Percentiles rank a stretch among this genome's conserved stretches.
phyloP scores from a whole-genome alignment of 2,888 invertebrate genomes.

The Lordiphosa fenestrarum region DNA sequence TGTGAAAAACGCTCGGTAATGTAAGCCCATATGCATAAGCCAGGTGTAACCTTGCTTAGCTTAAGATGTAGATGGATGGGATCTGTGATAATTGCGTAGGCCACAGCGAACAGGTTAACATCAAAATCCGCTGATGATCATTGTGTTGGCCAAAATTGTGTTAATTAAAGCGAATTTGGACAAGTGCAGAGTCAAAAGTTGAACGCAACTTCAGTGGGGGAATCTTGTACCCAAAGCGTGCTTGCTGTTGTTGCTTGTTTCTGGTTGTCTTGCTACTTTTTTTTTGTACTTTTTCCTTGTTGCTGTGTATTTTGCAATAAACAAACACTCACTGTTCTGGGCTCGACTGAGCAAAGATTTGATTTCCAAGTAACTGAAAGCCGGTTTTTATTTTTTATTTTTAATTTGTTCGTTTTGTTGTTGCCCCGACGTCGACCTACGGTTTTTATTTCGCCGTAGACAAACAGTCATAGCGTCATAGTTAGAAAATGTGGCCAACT shows the following conservation, averaged over 20 bases:
- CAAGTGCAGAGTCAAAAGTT: conserved; percentile 11
- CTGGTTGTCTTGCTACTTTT: conserved; percentile 21
- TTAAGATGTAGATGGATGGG: conserved; percentile 11
- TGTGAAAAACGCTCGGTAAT: conserved; percentile 69
- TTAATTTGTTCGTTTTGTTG: conserved; percentile 19
- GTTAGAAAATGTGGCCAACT: conserved; percentile 45
- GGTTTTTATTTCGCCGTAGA: conserved; percentile 48
- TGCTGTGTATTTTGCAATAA: conserved; percentile 56
- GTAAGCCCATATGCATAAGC: conserved; percentile 40
- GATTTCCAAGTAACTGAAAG: conserved; percentile 67
- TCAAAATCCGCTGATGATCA: conserved; percentile 10
- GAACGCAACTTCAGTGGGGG: conserved; percentile 18
- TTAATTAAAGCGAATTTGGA: conserved; percentile 61
- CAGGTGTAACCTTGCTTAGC: conserved; percentile 42
- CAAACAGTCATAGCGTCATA: conserved; percentile 64
- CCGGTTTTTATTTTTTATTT: conserved; percentile 55
- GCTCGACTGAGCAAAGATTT: conserved; percentile 41
- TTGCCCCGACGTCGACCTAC: conserved; percentile 63
- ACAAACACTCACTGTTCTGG: conserved; percentile 59
- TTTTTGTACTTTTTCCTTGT: conserved; percentile 8
- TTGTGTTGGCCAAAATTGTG: conserved; percentile 35
- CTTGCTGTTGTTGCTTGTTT: conserved; percentile 17
- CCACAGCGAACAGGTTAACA: conserved; percentile 51
- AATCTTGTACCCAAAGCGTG: conserved; percentile 11
- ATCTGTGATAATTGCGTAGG: conserved; percentile 46